Base-by-base conservation (phyloP, 2,888 invertebrate species). In the Cybosia mesomella region DNA sequence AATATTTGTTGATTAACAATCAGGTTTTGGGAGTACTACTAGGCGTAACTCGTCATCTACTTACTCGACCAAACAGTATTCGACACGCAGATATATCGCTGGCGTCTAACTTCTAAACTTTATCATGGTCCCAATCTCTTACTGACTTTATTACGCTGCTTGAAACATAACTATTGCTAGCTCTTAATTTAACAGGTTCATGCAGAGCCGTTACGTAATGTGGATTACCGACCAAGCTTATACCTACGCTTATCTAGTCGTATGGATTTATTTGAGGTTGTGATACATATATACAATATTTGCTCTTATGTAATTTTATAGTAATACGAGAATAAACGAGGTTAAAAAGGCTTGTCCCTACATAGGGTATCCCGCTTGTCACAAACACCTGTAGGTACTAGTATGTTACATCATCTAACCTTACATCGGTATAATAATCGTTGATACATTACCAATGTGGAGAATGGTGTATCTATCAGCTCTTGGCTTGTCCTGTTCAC, bases 1-100 rank as follows among this genome's bases (percentile, higher is more conserved):
- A 87, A 87, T 77, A 87, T 79, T 83, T 79, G 83, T 82, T 83
- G 83, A 84, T 85, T 83, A 85, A 78, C 73, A 81, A 88, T 85
- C 88, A 75, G 78, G 87, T 85, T 89, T 54, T 86, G 75, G 77
- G 76, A 79, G 71, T 70, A 82, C 81, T 80, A 76, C 76, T 73
- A 79, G 79, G 65, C 70, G 58, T 69, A 58, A 68, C 66, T 69
- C 62, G 55, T 61, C 59, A 43, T 58, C 59, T 63, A 22, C 22
- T 34, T n/a, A 58, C 60, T 55, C 43, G 54, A 64, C 24, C 34
- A 43, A n/a, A 59, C 39, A 64, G 70, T 70, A 74, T 79, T 81
- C 68, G 79, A 70, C 74, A 79, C 81, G 74, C 76, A 77, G 79
- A 83, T 77, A 81, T 77, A 83, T 83, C 74, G 67, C 68, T 67